A percentile compares a stretch with the other conserved stretches of the same genome.
Conservation (phyloP, 2,888 invertebrate genomes). For the Corbicula japonica region DNA sequence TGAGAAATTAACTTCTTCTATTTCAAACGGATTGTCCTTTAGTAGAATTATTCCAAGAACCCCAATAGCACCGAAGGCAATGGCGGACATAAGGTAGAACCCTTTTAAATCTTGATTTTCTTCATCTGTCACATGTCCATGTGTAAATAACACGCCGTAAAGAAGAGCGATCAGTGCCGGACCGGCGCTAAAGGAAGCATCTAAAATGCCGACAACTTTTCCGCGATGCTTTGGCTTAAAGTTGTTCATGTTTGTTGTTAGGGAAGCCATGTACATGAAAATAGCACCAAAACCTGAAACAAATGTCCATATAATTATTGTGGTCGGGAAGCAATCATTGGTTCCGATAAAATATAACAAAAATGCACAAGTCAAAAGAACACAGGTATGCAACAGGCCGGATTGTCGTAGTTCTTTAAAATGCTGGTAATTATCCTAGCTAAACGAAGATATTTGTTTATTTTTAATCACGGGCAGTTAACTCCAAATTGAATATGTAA, state of each 20-base stretch:
- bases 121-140: constrained; percentile 69
- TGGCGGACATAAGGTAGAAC: constrained; percentile 73
- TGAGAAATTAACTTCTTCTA: constrained; percentile 3
- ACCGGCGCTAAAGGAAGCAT: constrained; percentile 76
- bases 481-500: too few species aligned
- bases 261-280: constrained; percentile 76
- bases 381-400: too few species aligned
- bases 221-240: constrained; percentile 75
- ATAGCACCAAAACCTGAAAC: constrained; percentile 74
- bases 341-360: too few species aligned
- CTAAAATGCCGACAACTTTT: constrained; percentile 74
- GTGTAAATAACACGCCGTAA: constrained; percentile 69
- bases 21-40: constrained; percentile 36
- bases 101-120: constrained; percentile 74
- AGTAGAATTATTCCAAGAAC: constrained; percentile 67
- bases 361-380: too few species aligned
- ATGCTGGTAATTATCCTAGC: too few species aligned
- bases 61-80: constrained; percentile 66
- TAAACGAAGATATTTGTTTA: too few species aligned
- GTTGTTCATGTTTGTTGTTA: too few species aligned
- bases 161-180: constrained; percentile 73
- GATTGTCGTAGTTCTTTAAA: too few species aligned
- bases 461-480: too few species aligned
- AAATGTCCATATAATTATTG: too few species aligned
- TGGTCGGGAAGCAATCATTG: too few species aligned